Base-by-base conservation (phyloP, 1,140 invertebrate genomes). In the Drosophila fuyamai region DNA sequence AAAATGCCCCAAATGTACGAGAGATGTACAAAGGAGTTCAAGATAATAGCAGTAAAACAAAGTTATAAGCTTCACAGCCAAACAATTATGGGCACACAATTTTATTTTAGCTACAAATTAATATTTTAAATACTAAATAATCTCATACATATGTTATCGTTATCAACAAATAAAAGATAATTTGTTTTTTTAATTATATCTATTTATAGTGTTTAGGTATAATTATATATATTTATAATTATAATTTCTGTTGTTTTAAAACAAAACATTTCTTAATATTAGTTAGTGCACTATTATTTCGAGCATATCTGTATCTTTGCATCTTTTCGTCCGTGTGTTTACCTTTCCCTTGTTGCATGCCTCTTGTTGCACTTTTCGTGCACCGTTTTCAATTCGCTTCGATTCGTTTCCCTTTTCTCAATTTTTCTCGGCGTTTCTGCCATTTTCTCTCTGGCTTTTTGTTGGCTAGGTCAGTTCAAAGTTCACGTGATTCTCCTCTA, bases 291-390 rank as follows among this genome's bases (percentile, higher is more conserved):
- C 47, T 35, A 50, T n/a, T 50, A 16, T 10, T 16, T 36, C 16
- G 10, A 16, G 0, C 29, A 4, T 14, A 18, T 12, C 32, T 16
- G 67, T 79, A 62, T 60, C 44, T 58, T 75, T 58, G 60, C 55
- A 57, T 68, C 27, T 62, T 29, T 58, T 53, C 10, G 44, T 43
- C 36, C 23, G 36, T 47, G 41, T 78, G 76, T 79, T 79, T 79
- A 79, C 76, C 75, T 79, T 79, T 79, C 76, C 75, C 76, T 79
- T 79, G 76, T 79, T 79, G 76, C 76, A 79, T 79, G 65, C 68
- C 54, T 66, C 76, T 79, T 71, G 76, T 78, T 78, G 76, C 76
- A 78, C 76, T 78, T 78, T 71, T 77, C 62, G 65, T 68, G 60
- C 60, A 68, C 60, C 46, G 65, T 66, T 68, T 68, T 68, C 65